These are phyloP conservation scores for Carcinoscorpius rotundicauda DNA, from an alignment of 1,140 invertebrate genomes.

Conservation along the genomic window DNA sequence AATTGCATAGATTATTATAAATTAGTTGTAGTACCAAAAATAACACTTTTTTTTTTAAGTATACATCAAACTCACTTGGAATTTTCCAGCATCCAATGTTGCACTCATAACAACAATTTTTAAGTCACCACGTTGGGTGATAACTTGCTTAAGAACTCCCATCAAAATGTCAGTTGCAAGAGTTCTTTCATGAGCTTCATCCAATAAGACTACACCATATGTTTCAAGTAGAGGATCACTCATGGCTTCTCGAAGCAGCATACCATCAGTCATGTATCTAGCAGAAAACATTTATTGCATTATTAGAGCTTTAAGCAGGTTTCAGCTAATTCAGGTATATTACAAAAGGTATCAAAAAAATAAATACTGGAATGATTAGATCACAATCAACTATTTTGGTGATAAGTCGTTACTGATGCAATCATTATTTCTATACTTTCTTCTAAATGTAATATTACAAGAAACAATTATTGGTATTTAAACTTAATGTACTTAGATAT, in stretches of 20 bases:
- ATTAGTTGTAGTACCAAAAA: too few relatives aligned
- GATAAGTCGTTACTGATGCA: too few relatives aligned
- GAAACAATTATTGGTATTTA: too few relatives aligned
- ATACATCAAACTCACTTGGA: slow-evolving; percentile 48
- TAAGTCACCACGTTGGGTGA: slow-evolving; percentile 81
- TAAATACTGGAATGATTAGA: too few relatives aligned
- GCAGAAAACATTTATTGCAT: slow-evolving; percentile 12
- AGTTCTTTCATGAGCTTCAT: slow-evolving; percentile 98
- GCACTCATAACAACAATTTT: slow-evolving; percentile 99
- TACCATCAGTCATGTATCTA: slow-evolving; percentile 99
- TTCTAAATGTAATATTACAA: too few relatives aligned
- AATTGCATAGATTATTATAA: too few relatives aligned
- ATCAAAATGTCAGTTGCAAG: slow-evolving; percentile 97
- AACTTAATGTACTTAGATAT: too few relatives aligned
- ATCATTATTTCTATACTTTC: too few relatives aligned
- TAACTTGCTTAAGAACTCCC: slow-evolving; percentile 96
- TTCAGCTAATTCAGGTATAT: too few relatives aligned
- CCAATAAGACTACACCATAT: slow-evolving; percentile 87
- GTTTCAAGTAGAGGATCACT: slow-evolving; percentile 94
- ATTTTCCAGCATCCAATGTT: slow-evolving; percentile 98
- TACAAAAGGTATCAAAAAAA: too few relatives aligned
- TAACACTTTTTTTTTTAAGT: background rate
- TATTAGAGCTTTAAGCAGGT: too few relatives aligned
- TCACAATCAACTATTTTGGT: too few relatives aligned
- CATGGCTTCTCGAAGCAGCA: slow-evolving; percentile 98